Conservation (phyloP, 2,797 vertebrate genomes). For the Leuciscus waleckii region DNA sequence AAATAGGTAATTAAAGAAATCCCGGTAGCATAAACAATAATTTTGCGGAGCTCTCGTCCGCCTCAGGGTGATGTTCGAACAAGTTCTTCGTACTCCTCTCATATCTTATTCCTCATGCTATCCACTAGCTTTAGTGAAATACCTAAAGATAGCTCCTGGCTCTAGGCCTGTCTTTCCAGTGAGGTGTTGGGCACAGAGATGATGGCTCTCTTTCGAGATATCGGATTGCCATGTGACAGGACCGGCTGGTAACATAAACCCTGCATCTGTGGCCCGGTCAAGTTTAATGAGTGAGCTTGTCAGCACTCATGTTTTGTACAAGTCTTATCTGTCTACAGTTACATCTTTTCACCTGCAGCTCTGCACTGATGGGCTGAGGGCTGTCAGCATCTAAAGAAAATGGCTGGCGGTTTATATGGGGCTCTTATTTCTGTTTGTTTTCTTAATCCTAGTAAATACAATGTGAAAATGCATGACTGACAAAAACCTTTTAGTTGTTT, state of each 20-base stretch:
- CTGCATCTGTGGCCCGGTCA: constrained; percentile 62
- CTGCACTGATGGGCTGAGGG: not conserved
- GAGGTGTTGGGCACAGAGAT: not conserved
- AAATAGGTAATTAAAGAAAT: constrained; percentile 28
- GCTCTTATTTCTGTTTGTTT: constrained; percentile 46
- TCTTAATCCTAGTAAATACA: constrained; percentile 40
- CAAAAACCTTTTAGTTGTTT: not conserved
- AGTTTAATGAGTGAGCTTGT: constrained; percentile 70
- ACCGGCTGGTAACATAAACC: constrained; percentile 75
- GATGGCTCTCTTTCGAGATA: constrained; percentile 36
- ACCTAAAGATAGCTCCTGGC: constrained; percentile 35
- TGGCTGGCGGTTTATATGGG: constrained; percentile 9
- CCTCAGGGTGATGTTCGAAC: constrained; percentile 13
- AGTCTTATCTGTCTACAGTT: constrained; percentile 74
- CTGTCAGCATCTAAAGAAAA: constrained; percentile 21
- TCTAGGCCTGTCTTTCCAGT: constrained; percentile 27
- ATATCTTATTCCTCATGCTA: not conserved
- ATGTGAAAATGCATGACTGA: constrained; percentile 21
- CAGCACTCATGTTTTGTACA: constrained; percentile 73
- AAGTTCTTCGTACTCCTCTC: not conserved
- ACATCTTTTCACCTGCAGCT: constrained; percentile 51
- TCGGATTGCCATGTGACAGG: constrained; percentile 61
- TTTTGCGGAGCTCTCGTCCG: not conserved
- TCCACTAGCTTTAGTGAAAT: constrained; percentile 20
- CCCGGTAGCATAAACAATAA: constrained; percentile 19